Evolutionary conservation across 2,113 vertebrate species (phyloP), one percentile per base, ranked within the genome.

Genomic region (Callionymus lyra): DNA sequence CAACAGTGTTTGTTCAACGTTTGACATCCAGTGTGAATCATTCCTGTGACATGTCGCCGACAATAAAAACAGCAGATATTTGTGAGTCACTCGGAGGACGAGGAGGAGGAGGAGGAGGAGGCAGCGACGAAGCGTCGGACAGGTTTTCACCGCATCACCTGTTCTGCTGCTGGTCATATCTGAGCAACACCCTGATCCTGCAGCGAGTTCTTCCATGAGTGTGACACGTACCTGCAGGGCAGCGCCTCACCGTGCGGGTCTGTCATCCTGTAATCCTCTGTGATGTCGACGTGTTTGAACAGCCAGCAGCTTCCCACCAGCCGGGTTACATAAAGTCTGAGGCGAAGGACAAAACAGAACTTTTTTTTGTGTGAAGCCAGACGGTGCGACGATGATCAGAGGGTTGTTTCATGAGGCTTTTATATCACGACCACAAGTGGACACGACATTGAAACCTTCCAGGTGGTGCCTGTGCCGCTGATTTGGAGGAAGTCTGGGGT

Each of bases 231-330:
- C 60, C 55, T 68, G 65, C 47, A 46, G 52, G 38, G 59, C 58
- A 18, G 38, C 21, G 57, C 59, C 61, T 53, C 53, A 55, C 56
- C 57, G 67, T 74, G 58, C 79, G 65, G 63, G 71, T 74, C 65
- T 16, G 1, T 65, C 62, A 62, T 51, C 43, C 40, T 35, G 39
- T 78, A 74, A 80, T 73, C 77, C 67, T 38, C 14, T 32, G 41
- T 64, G 65, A 72, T 67, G 52, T 34, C 17, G 40, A 68, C 50
- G 50, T 82, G 77, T 82, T 81, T 82, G 72, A 77, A 77, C 77
- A 82, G 80, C 76, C 49, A 66, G 52, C 65, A 55, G 62, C 50
- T 81, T 82, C 80, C 74, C 80, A 81, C 63, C 63, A n/a, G 34
- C 45, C 10, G 38, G 6, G 46, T 79, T 77, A 76, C 38, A 50